Evolutionary conservation across 2,113 vertebrate genomes (phyloP).

Genomic region (Labeo rohita): DNA sequence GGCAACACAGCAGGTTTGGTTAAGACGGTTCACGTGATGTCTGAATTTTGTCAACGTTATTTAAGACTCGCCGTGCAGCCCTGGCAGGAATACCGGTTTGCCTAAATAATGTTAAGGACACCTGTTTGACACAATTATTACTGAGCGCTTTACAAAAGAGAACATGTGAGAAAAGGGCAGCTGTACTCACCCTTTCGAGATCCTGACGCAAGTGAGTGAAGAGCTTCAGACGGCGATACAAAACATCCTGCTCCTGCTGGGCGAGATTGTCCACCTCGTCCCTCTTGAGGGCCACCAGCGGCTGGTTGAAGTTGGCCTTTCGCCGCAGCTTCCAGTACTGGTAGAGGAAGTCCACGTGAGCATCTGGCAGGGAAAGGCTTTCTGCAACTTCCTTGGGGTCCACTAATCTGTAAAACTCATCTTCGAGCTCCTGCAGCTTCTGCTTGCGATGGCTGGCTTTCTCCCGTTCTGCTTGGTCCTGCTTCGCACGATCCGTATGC

Average conservation of each 20-base stretch:
- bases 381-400: slow-evolving; percentile 88
- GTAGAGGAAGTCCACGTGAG: slow-evolving; percentile 91
- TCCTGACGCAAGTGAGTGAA: slow-evolving; percentile 97
- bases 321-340: slow-evolving; percentile 98
- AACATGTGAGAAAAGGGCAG: background rate
- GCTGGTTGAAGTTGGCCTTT: slow-evolving; percentile 91
- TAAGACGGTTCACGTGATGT: no score
- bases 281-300: slow-evolving; percentile 87
- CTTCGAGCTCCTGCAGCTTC: slow-evolving; percentile 94
- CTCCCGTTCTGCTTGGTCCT: slow-evolving; percentile 83
- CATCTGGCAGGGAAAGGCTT: slow-evolving; percentile 81
- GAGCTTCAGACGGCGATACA: slow-evolving; percentile 93
- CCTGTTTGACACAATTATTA: no score
- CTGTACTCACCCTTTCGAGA: slow-evolving; percentile 90
- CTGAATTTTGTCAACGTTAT: no score
- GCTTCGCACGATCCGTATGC: slow-evolving; percentile 71
- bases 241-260: slow-evolving; percentile 95
- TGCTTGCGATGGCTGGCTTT: slow-evolving; percentile 93
- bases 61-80: no score
- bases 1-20: no score
- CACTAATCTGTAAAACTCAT: slow-evolving; percentile 92
- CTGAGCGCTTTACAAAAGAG: no score
- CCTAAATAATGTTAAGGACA: no score
- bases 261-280: slow-evolving; percentile 97
- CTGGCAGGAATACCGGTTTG: no score